Percentiles rank a stretch among this genome's conserved stretches.
Evolutionary conservation across 2,113 vertebrate species (phyloP).

Genomic region (Ornithorhynchus anatinus): DNA sequence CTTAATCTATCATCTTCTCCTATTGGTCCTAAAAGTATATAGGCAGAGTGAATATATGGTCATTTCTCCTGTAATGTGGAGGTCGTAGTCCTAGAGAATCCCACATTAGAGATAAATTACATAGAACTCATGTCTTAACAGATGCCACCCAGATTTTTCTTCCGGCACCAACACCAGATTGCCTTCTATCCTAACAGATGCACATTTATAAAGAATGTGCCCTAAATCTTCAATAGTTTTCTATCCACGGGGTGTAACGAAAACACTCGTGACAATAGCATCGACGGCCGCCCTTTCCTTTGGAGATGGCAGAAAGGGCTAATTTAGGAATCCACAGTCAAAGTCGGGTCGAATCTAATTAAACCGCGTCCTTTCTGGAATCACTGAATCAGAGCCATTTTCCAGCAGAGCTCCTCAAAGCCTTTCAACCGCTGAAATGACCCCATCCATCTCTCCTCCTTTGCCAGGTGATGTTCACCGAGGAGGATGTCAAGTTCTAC

Average conservation of each 20-base stretch:
- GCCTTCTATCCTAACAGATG: too few species aligned
- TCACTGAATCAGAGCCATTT: neutral
- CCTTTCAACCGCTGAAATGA: neutral
- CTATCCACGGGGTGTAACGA: too few species aligned
- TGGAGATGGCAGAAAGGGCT: neutral
- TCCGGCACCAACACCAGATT: too few species aligned
- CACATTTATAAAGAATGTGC: too few species aligned
- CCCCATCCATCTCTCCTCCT: neutral
- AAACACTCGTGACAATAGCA: too few species aligned
- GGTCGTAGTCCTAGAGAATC: too few species aligned
- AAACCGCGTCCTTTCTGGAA: fast-evolving
- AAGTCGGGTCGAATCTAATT: neutral
- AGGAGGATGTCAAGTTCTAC: conserved; percentile 90
- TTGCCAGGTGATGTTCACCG: conserved; percentile 88
- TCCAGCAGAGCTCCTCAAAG: fast-evolving
- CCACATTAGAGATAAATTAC: too few species aligned
- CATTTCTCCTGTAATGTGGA: too few species aligned
- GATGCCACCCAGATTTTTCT: too few species aligned
- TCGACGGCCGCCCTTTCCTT: fast-evolving
- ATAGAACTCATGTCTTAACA: too few species aligned
- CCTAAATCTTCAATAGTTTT: too few species aligned
- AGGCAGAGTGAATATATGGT: too few species aligned
- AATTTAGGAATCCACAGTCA: neutral
- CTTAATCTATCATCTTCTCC: fast-evolving
- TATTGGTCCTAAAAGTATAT: fast-evolving